A percentile compares a stretch with the other conserved stretches of the same genome.
phyloP scores from a whole-genome alignment of 2,797 vertebrate species.

The Ispidina picta region DNA sequence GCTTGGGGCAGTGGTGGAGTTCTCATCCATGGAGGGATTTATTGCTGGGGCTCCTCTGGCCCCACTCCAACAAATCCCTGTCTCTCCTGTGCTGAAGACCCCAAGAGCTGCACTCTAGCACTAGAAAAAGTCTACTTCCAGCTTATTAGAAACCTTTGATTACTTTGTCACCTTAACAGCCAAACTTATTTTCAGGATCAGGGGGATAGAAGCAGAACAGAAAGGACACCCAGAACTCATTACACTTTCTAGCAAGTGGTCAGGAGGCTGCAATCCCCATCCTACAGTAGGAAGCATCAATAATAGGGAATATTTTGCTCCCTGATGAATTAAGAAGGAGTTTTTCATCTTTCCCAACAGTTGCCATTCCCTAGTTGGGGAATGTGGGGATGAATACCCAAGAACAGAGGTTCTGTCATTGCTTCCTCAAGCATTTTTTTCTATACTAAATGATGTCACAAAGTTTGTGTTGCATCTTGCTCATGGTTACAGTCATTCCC shows the following conservation, averaged over 20 bases:
- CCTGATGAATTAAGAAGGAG: background rate
- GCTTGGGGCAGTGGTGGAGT: too few relatives aligned
- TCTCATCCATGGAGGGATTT: too few relatives aligned
- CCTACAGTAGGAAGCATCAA: background rate
- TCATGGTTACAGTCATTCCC: constrained; percentile 14
- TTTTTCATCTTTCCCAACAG: background rate
- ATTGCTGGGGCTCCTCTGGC: too few relatives aligned
- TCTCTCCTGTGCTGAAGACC: too few relatives aligned
- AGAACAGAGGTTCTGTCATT: background rate
- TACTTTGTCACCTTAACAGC: background rate
- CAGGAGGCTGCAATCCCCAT: background rate
- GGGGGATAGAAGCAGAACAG: background rate
- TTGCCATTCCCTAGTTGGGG: background rate
- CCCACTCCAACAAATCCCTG: too few relatives aligned
- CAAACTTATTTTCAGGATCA: background rate
- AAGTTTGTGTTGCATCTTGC: constrained; percentile 40
- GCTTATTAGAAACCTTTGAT: background rate
- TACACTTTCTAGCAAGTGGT: background rate
- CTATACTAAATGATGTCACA: background rate
- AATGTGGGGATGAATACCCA: background rate
- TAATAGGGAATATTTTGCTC: background rate
- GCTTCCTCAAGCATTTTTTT: background rate
- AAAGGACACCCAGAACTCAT: background rate
- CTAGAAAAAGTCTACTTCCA: background rate
- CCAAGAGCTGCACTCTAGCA: too few relatives aligned